These are phyloP conservation scores for Aethina tumida DNA, from an alignment of 1,140 invertebrate genomes.

Conservation along the genomic window DNA sequence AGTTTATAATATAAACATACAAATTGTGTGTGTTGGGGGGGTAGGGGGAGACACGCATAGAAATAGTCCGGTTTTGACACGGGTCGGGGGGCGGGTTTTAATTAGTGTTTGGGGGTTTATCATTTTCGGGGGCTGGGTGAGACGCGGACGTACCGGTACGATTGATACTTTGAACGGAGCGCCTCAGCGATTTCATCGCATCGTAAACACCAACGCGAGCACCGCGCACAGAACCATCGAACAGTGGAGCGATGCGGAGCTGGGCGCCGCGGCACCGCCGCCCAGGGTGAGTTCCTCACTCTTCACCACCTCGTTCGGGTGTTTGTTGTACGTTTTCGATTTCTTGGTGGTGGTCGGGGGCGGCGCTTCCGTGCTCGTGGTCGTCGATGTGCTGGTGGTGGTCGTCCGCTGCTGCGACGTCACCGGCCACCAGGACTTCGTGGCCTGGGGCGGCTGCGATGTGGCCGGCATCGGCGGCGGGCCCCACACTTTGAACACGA, in stretches of 20 bases:
- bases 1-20: slow-evolving; percentile 12
- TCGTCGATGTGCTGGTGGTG: slow-evolving; percentile 32
- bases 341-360: slow-evolving; percentile 35
- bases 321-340: slow-evolving; percentile 59
- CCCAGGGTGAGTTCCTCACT: slow-evolving; percentile 71
- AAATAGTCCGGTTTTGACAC: slow-evolving; percentile 6
- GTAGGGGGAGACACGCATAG: slow-evolving; percentile 9
- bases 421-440: slow-evolving; percentile 18
- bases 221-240: slow-evolving; percentile 22
- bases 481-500: slow-evolving; percentile 77
- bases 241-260: too few relatives aligned
- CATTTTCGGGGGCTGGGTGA: too few relatives aligned
- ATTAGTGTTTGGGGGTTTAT: not conserved
- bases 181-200: slow-evolving; percentile 26
- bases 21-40: slow-evolving; percentile 10
- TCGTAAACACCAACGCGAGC: slow-evolving; percentile 20
- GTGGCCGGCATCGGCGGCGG: slow-evolving; percentile 39
- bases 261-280: slow-evolving; percentile 11
- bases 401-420: slow-evolving; percentile 34
- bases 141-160: not conserved
- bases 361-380: slow-evolving; percentile 20
- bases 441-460: slow-evolving; percentile 21
- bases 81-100: not conserved
- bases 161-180: not conserved
- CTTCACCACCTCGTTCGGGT: slow-evolving; percentile 85